These are phyloP conservation scores for Hephaestus fuliginosus DNA, from an alignment of 2,797 vertebrate species.

Conservation along the genomic window DNA sequence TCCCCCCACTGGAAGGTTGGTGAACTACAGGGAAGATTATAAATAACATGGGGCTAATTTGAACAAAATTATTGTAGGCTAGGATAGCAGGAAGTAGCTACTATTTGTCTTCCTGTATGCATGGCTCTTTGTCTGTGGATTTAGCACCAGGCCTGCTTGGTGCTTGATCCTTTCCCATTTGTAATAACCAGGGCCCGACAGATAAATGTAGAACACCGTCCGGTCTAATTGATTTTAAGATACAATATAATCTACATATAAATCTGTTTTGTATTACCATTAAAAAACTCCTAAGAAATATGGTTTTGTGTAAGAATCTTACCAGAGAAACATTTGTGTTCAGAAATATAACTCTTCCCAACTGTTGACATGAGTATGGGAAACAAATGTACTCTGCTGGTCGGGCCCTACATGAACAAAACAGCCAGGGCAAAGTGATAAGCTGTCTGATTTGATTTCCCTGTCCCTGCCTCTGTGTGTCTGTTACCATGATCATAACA, in stretches of 20 bases:
- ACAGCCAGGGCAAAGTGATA: constrained; percentile 38
- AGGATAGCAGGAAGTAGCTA: constrained; percentile 57
- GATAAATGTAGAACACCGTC: constrained; percentile 27
- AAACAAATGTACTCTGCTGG: constrained; percentile 50
- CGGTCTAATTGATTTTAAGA: constrained; percentile 23
- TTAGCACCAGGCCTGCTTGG: constrained; percentile 65
- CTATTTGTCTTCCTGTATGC: constrained; percentile 77
- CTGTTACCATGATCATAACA: constrained; percentile 64
- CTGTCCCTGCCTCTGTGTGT: constrained; percentile 69
- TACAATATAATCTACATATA: constrained; percentile 16
- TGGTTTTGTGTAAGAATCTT: not conserved
- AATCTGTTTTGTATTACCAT: not conserved
- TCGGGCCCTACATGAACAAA: constrained; percentile 62
- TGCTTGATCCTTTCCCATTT: constrained; percentile 65
- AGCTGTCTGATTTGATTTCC: constrained; percentile 62
- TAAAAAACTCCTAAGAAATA: constrained; percentile 4
- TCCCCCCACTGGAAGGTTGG: constrained; percentile 86
- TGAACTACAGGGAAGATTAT: constrained; percentile 80
- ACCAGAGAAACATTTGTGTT: constrained; percentile 49
- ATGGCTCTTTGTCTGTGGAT: constrained; percentile 79
- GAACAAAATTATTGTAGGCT: constrained; percentile 56
- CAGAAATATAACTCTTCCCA: constrained; percentile 14
- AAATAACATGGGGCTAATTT: constrained; percentile 66
- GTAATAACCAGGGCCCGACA: constrained; percentile 62
- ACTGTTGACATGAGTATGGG: constrained; percentile 20